A percentile compares a stretch with the other conserved stretches of the same genome.
Conservation (phyloP, 2,797 vertebrate genomes). For the Phoeniculus purpureus region DNA sequence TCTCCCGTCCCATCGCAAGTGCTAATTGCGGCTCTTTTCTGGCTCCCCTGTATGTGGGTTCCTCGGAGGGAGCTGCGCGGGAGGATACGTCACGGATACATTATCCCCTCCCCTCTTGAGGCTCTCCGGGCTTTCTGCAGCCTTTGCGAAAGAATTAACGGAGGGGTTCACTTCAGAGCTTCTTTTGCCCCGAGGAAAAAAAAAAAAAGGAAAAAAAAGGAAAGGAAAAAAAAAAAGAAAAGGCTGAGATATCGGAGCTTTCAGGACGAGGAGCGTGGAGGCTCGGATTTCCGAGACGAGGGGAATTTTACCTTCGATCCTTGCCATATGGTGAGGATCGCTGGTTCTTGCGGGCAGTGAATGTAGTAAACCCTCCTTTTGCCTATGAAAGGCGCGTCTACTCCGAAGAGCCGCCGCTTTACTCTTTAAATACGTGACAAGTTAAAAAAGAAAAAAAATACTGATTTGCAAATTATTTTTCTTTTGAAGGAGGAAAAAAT, state of each 20-base stretch:
- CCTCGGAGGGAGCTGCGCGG: conserved; percentile 38
- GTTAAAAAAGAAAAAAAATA: background rate
- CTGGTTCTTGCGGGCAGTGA: conserved; percentile 8
- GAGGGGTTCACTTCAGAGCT: conserved; percentile 38
- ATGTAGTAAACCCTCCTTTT: background rate
- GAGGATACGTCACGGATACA: conserved; percentile 60
- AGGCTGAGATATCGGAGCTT: background rate
- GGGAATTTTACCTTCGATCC: conserved; percentile 11
- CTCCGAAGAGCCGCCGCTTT: background rate
- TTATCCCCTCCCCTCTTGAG: conserved; percentile 61
- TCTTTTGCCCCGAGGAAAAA: background rate
- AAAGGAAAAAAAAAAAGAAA: fast-evolving
- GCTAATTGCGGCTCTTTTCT: conserved; percentile 24
- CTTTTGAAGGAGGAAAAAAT: background rate
- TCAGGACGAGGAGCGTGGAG: background rate
- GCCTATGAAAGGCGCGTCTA: conserved; percentile 12
- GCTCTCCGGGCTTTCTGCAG: conserved; percentile 36
- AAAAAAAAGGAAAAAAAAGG: background rate
- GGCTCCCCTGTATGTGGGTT: conserved; percentile 9
- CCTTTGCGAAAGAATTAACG: conserved; percentile 42
- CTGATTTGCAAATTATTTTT: background rate
- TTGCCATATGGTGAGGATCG: background rate
- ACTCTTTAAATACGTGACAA: background rate
- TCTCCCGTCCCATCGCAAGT: background rate
- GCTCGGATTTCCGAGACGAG: background rate